Evolutionary conservation across 2,113 vertebrate genomes (phyloP), one percentile per base, ranked within the genome.

Genomic region (Rhinoptilus africanus): DNA sequence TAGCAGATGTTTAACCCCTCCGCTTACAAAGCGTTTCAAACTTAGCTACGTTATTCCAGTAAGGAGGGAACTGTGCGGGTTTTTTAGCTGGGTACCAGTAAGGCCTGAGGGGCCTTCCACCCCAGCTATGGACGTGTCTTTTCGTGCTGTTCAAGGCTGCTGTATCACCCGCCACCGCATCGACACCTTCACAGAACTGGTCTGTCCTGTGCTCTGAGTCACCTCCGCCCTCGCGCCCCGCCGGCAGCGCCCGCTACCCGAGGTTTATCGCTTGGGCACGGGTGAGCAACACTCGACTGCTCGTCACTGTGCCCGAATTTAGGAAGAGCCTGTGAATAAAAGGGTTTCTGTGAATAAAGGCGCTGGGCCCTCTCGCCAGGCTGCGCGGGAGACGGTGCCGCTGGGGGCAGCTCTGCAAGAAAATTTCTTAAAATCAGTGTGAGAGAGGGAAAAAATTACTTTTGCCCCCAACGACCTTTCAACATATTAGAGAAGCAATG

Each of bases 301-400:
- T 13, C 24, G 21, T 10, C 21, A 23, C 14, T 10, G 34, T 6
- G 57, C 3, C 27, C 4, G 2, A 14, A 8, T 2, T 12, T 2
- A 3, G 1, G 2, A 20, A 4, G 20, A 21, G 26, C 37, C 2
- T n/a, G n/a, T n/a, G n/a, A n/a, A n/a, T n/a, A n/a, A n/a, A n/a
- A n/a, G n/a, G 9, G 6, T 6, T 28, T 35, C 41, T 12, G 47
- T 1, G 8, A 8, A 10, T 0, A 9, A 10, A 43, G 24, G 27
- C 2, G 3, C 7, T 10, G 32, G 3, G 41, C 26, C 0, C 43
- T 34, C 14, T 8, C 2, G 1, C 3, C n/a, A 5, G 4, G 4
- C 4, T 1, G 5, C 1, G 26, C 18, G 1, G 5, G 24, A 9
- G 15, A 2, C 9, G 1, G n/a, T 1, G 41, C 23, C 16, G 4